These are phyloP conservation scores for Odontophorus gujanensis DNA, from an alignment of 2,113 vertebrate species.

Conservation along the genomic window DNA sequence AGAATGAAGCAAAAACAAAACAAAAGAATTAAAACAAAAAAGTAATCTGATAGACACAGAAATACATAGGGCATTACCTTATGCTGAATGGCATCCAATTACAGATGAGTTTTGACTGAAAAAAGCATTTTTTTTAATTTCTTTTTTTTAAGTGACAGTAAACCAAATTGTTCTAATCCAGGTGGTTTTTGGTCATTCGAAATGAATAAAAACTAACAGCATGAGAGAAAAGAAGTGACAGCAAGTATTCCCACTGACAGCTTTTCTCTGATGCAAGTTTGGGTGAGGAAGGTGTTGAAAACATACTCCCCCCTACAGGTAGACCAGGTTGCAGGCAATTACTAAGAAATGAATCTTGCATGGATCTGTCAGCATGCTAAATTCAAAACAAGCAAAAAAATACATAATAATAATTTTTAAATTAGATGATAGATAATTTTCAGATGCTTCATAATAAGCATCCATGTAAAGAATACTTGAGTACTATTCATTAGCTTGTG, in stretches of 20 bases:
- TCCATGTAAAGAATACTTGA: not conserved
- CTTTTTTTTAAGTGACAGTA: not conserved
- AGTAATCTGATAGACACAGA: not conserved
- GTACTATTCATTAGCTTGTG: not conserved
- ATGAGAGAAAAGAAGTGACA: not conserved
- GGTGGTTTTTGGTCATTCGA: not conserved
- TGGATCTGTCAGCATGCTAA: not conserved
- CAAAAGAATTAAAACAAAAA: not conserved
- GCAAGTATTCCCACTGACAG: rapidly evolving
- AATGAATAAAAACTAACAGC: not conserved
- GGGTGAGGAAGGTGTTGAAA: not conserved
- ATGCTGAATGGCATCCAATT: not conserved
- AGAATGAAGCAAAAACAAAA: not conserved
- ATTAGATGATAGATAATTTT: not conserved
- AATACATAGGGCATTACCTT: rapidly evolving
- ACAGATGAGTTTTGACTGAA: not conserved
- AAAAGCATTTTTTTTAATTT: not conserved
- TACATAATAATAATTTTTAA: not conserved
- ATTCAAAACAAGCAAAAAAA: not conserved
- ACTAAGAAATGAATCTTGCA: not conserved
- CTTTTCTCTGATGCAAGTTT: not conserved
- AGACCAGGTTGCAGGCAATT: not conserved
- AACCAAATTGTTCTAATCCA: not conserved
- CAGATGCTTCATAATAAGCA: not conserved
- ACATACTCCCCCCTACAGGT: not conserved